A percentile compares a stretch with the other conserved stretches of the same genome.
Conservation (phyloP, 2,888 invertebrate species). For the Caenorhabditis afra region DNA sequence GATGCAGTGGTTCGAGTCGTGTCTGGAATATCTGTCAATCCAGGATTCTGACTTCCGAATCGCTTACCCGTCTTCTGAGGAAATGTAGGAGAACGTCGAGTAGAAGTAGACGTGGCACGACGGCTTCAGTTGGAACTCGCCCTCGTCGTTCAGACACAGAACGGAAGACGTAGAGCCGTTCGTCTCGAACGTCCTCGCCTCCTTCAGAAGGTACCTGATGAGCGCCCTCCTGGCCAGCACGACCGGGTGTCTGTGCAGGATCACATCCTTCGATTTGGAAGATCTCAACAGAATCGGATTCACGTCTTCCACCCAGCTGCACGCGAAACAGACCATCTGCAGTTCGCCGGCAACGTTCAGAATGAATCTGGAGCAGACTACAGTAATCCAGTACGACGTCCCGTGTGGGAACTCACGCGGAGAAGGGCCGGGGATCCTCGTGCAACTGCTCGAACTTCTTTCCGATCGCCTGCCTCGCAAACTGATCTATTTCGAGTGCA, state of each 20-base stretch:
- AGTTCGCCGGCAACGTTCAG: constrained; percentile 22
- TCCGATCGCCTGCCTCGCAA: neutral
- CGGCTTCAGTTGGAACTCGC: constrained; percentile 21
- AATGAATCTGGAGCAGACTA: constrained; percentile 4
- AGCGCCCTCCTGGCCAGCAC: constrained; percentile 27
- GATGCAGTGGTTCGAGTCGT: constrained; percentile 46
- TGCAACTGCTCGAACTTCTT: constrained; percentile 39
- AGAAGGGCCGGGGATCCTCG: constrained; percentile 26
- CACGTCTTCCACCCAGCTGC: constrained; percentile 4
- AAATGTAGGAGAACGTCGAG: constrained; percentile 30
- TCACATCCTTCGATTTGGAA: constrained; percentile 1
- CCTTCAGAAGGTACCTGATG: constrained; percentile 20
- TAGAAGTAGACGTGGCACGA: constrained; percentile 38
- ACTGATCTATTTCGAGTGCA: constrained; percentile 20
- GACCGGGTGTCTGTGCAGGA: constrained; percentile 30
- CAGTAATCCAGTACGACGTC: neutral
- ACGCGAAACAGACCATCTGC: constrained; percentile 9
- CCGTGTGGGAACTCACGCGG: constrained; percentile 15
- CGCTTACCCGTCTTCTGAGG: constrained; percentile 30
- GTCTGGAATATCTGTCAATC: constrained; percentile 19
- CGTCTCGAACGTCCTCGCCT: constrained; percentile 9
- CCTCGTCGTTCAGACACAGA: constrained; percentile 14
- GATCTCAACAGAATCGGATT: neutral
- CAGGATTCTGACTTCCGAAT: neutral
- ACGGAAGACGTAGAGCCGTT: neutral